Evolutionary conservation across 1,140 invertebrate species (phyloP).

Genomic region (Leptinotarsa undecemlineata): DNA sequence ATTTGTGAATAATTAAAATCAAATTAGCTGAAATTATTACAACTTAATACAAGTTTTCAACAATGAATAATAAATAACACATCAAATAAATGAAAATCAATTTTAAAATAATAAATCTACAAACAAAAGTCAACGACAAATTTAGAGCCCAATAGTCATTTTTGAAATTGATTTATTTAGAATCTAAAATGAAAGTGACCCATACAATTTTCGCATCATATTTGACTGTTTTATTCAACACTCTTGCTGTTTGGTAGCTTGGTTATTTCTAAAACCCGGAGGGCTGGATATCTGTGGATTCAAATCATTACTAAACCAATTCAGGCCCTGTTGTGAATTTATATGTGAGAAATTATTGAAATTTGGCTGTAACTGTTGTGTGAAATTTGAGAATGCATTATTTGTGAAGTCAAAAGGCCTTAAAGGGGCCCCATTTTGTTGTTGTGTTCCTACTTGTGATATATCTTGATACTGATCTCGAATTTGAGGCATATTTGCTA

Average conservation of each 20-base stretch:
- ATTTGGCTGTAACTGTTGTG: conserved; percentile 47
- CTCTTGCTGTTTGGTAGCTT: conserved; percentile 53
- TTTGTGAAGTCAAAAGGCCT: conserved; percentile 48
- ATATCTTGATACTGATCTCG: conserved; percentile 41
- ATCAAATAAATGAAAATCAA: too few species aligned
- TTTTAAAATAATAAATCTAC: conserved; percentile 11
- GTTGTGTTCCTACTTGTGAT: conserved; percentile 39
- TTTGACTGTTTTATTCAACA: conserved; percentile 42
- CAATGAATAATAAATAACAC: too few species aligned
- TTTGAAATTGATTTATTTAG: conserved; percentile 29
- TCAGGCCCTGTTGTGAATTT: conserved; percentile 41
- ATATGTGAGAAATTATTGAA: conserved; percentile 43
- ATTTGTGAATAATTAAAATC: too few species aligned
- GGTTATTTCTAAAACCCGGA: conserved; percentile 52
- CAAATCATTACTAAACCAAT: conserved; percentile 49
- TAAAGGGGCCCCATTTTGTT: conserved; percentile 44
- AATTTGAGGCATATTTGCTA: conserved; percentile 46
- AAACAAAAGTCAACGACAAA: conserved; percentile 28
- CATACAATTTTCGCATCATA: conserved; percentile 28
- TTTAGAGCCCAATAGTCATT: conserved; percentile 5
- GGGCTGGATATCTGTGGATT: conserved; percentile 53
- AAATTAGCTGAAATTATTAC: too few species aligned
- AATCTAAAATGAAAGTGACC: conserved; percentile 36
- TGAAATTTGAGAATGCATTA: conserved; percentile 46
- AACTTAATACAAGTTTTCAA: too few species aligned